phyloP scores from a whole-genome alignment of 2,888 invertebrate species.

The Trichacis sp. region DNA sequence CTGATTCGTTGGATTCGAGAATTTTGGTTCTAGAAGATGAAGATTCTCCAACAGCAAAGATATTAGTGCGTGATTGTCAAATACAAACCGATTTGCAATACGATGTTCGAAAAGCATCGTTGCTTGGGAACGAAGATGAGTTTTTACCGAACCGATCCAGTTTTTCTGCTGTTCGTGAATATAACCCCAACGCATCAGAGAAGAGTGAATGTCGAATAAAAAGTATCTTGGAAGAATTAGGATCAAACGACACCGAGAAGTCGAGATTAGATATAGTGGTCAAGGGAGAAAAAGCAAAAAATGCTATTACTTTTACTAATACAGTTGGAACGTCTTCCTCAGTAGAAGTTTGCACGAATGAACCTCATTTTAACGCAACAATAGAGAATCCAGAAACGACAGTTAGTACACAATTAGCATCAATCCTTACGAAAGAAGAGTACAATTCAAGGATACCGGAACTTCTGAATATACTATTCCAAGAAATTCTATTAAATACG shows the following conservation, averaged over 20 bases:
- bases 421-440: neutral
- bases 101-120: conserved; percentile 30
- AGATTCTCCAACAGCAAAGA: conserved; percentile 1
- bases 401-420: neutral
- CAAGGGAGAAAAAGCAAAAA: conserved; percentile 38
- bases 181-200: conserved; percentile 37
- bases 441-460: neutral
- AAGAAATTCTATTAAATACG: conserved; percentile 1
- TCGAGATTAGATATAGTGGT: conserved; percentile 33
- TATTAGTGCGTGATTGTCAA: conserved; percentile 42
- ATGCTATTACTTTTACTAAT: conserved; percentile 53
- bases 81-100: conserved; percentile 52
- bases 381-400: neutral
- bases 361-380: neutral
- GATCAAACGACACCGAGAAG: conserved; percentile 15
- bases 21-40: conserved; percentile 49
- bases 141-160: conserved; percentile 8
- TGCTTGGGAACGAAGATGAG: conserved; percentile 30
- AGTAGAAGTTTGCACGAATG: neutral
- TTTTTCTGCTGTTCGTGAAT: neutral
- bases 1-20: conserved; percentile 53
- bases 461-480: neutral
- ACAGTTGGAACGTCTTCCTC: conserved; percentile 51
- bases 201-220: conserved; percentile 56
- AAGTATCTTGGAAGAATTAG: conserved; percentile 55